Evolutionary conservation across 2,113 vertebrate species (phyloP).

Genomic region (Rattus rattus): DNA sequence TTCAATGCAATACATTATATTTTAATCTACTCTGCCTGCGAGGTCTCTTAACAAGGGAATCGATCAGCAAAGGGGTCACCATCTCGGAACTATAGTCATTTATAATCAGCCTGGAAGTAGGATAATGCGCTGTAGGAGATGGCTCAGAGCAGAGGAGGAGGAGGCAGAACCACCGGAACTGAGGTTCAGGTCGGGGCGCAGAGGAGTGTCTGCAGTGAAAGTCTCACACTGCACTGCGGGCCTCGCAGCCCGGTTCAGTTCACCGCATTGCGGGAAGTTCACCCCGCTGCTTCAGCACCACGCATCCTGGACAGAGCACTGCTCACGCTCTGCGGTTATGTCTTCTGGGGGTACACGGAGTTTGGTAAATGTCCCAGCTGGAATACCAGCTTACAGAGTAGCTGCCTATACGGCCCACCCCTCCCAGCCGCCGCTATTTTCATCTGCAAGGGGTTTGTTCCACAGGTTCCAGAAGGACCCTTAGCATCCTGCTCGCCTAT

Average conservation of each 20-base stretch:
- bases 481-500: not conserved
- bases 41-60: conserved; percentile 57
- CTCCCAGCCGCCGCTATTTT: not conserved
- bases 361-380: not conserved
- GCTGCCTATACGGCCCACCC: not conserved
- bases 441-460: not conserved
- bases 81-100: not conserved
- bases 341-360: no score
- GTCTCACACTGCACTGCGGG: not conserved
- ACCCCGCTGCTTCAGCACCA: not conserved
- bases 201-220: not conserved
- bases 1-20: conserved; percentile 71
- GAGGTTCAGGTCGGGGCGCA: not conserved
- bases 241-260: accelerated
- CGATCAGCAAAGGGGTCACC: conserved; percentile 28
- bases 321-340: no score
- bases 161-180: not conserved
- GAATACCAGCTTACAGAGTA: not conserved
- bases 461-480: not conserved
- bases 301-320: conserved; percentile 39
- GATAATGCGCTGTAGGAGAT: not conserved
- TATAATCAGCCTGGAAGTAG: conserved; percentile 40
- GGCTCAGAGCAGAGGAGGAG: not conserved
- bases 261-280: not conserved
- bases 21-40: conserved; percentile 75